A percentile compares a stretch with the other conserved stretches of the same genome.
Conservation (phyloP, 2,797 vertebrate genomes). For the Petrocephalus schoutedeni region DNA sequence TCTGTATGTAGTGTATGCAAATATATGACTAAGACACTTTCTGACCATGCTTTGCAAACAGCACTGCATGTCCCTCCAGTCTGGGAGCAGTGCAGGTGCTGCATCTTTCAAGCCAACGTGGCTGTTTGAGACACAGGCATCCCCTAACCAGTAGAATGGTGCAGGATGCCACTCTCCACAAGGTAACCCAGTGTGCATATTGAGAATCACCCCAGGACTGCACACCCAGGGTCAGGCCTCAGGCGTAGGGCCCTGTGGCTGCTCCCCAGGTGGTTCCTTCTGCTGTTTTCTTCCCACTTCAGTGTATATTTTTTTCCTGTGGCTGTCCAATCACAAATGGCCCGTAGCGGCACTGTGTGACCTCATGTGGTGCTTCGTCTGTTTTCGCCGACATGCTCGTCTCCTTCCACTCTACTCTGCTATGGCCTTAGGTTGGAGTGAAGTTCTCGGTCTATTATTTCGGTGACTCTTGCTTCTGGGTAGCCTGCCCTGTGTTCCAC, state of each 20-base stretch:
- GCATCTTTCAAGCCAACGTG: conserved; percentile 44
- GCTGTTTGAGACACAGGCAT: conserved; percentile 37
- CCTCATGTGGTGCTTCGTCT: background rate
- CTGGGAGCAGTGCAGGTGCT: background rate
- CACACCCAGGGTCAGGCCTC: conserved; percentile 45
- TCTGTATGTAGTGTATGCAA: background rate
- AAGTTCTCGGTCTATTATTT: background rate
- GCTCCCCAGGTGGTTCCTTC: background rate
- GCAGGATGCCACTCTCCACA: conserved; percentile 29
- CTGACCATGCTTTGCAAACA: background rate
- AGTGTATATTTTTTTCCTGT: background rate
- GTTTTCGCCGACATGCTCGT: background rate
- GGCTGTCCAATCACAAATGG: background rate
- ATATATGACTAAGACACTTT: background rate
- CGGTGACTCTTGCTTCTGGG: background rate
- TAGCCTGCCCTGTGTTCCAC: background rate
- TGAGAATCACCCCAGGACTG: conserved; percentile 26
- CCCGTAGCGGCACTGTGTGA: background rate
- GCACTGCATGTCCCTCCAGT: background rate
- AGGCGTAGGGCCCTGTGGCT: conserved; percentile 37
- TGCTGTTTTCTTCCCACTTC: background rate
- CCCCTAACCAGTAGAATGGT: conserved; percentile 50
- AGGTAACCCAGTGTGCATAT: background rate
- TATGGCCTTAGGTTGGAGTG: background rate
- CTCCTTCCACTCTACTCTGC: background rate